Base-by-base conservation (phyloP, 2,888 invertebrate genomes). In the Uropetala carovei region DNA sequence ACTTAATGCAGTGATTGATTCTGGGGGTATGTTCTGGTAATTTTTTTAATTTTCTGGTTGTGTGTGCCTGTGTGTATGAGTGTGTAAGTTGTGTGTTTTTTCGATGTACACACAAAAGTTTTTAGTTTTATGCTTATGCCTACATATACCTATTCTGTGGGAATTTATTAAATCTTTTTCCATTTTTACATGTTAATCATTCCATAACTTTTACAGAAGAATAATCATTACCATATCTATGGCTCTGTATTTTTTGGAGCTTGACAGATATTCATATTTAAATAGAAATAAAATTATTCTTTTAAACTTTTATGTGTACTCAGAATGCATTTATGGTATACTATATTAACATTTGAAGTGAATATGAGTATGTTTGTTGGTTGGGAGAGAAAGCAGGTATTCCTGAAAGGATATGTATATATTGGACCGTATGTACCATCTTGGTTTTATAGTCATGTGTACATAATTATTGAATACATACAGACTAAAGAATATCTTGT, bases 401-500 rank as follows among this genome's bases (percentile, higher is more conserved):
- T 89, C 59, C 64, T 89, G 89, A 43, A 14, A 89, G 75, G 89
- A 89, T 89, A 89, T 89, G 89, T 89, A 89, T 89, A 89, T 89
- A 89, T 64, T 89, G 89, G 89, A 89, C 60, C 89, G 89, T 89
- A 68, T 89, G 89, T 89, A 89, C 89, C 89, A 89, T 89, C 89
- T 89, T 89, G 89, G 89, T 89, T 89, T 89, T 30, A 68, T 89
- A 89, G 89, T 89, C 89, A 59, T 89, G 89, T 89, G 89, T 89
- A 89, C 89, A 89, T 89, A 89, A 89, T 89, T 89, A 89, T 89
- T 89, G 64, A 89, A 89, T 89, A 89, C 89, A 89, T 68, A 89
- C 64, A 89, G 68, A 89, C 89, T 64, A 89, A 89, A 92, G 92
- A 91, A 92, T 92, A 92, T 93, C 92, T 93, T 93, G 94, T 95